Percentiles rank a stretch among this genome's conserved stretches.
Evolutionary conservation across 2,113 vertebrate genomes (phyloP).

Genomic region (Prochilodus magdalenae): DNA sequence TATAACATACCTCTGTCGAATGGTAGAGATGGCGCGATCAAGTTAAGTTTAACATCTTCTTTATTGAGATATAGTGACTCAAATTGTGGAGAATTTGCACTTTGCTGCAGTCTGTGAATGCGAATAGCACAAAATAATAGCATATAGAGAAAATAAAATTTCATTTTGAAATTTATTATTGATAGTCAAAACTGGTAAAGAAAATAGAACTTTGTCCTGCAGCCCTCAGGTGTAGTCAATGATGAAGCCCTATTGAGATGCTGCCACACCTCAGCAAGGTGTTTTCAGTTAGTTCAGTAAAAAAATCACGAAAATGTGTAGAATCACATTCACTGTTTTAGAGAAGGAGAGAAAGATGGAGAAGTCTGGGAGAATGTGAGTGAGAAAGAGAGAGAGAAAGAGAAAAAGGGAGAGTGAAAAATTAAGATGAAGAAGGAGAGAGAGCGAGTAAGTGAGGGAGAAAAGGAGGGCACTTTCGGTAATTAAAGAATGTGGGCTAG

Average conservation of each 20-base stretch:
- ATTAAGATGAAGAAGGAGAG: neutral
- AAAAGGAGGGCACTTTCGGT: conserved; percentile 38
- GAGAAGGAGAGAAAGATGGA: neutral
- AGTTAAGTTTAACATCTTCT: no score
- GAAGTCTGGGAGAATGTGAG: neutral
- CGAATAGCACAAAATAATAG: no score
- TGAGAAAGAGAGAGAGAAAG: conserved; percentile 16
- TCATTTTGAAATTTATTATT: neutral
- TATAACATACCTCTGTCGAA: no score
- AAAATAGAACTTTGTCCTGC: neutral
- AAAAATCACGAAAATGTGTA: neutral
- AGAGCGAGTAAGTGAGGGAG: neutral
- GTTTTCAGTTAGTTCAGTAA: no score
- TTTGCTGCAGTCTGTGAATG: no score
- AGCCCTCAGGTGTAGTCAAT: neutral
- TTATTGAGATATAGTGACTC: no score
- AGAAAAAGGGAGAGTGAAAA: neutral
- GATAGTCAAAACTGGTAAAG: neutral
- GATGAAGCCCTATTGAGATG: neutral
- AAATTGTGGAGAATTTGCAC: no score
- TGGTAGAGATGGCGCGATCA: no score
- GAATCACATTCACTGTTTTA: neutral
- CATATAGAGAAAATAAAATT: no score
- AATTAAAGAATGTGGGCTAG: conserved; percentile 66
- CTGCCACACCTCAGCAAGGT: neutral